Evolutionary conservation across 2,797 vertebrate genomes (phyloP), one percentile per base, ranked within the genome.

Genomic region (Pantherophis alleghaniensis): DNA sequence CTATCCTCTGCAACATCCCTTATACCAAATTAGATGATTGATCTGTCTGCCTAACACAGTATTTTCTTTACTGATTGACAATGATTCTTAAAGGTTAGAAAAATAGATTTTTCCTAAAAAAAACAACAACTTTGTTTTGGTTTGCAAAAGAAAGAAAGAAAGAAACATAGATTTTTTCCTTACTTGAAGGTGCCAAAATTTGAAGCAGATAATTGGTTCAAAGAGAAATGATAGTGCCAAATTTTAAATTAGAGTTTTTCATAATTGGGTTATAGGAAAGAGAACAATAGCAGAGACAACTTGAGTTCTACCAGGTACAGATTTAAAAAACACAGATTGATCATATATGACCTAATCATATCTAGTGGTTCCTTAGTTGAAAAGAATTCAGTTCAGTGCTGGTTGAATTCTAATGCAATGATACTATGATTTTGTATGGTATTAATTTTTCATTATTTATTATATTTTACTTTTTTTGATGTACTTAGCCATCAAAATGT

Each of bases 401-500:
- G 90, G 55, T 57, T 90, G 94, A 94, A 94, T 95, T 94, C 89
- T 42, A 92, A 87, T 94, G 26, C 94, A 90, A 95, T 91, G 93
- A 95, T 69, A 86, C 94, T 94, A 94, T 94, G 94, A 94, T 94
- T 94, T 95, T 91, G 94, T 96, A 86, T 55, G 37, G 12, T 57
- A 86, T 42, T 90, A 87, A 47, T 55, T 63, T 61, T 60, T 95
- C 86, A 47, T 92, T 63, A 94, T 32, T 16, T 95, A 7, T 94
- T 94, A 56, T 94, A 28, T 92, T 95, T 94, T 86, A 13, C 55
- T 90, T 20, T 88, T 88, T 66, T 92, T 57, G 22, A 74, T 94
- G 94, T 92, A 93, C 93, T 91, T 92, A 93, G 94, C 94, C 94
- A 95, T 92, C 79, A 96, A 94, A 95, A 95, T 94, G 94, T 92